phyloP scores from a whole-genome alignment of 2,888 invertebrate species.

The Oxycera nigricornis region DNA sequence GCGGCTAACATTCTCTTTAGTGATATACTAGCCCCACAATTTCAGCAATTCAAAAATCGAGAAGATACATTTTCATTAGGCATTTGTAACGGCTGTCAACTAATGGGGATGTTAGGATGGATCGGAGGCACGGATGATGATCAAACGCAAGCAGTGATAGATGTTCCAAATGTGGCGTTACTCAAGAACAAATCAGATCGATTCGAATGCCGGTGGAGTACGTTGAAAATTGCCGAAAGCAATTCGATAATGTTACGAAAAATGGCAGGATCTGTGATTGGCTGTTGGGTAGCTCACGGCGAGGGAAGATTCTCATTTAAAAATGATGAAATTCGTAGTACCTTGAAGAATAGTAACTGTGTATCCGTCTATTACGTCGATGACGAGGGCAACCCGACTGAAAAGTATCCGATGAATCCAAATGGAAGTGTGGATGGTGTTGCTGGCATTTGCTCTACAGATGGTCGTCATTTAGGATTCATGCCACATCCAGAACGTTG shows the following conservation, averaged over 20 bases:
- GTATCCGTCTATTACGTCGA: conserved; percentile 85
- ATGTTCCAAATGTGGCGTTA: conserved; percentile 71
- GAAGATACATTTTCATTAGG: conserved; percentile 93
- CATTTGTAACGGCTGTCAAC: conserved; percentile 98
- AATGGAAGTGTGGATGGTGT: conserved; percentile 87
- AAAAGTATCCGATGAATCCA: conserved; percentile 92
- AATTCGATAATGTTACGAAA: conserved; percentile 82
- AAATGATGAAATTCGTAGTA: conserved; percentile 62
- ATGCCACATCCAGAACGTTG: conserved; percentile 99
- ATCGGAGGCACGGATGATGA: conserved; percentile 70
- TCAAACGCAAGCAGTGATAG: conserved; percentile 52
- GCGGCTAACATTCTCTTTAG: conserved; percentile 90
- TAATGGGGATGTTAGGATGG: conserved; percentile 95
- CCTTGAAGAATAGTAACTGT: conserved; percentile 68
- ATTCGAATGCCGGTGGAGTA: conserved; percentile 80
- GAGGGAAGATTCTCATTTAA: conserved; percentile 83
- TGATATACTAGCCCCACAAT: conserved; percentile 74
- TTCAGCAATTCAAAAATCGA: conserved; percentile 76
- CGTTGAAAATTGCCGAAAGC: conserved; percentile 71
- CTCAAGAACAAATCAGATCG: conserved; percentile 89
- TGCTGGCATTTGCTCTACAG: conserved; percentile 86
- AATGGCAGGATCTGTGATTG: conserved; percentile 90
- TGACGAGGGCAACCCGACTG: conserved; percentile 76
- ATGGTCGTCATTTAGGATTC: conserved; percentile 94
- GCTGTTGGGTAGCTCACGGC: conserved; percentile 96